These are phyloP conservation scores for Amphipyra tragopoginis DNA, from an alignment of 2,888 invertebrate species.

Conservation along the genomic window DNA sequence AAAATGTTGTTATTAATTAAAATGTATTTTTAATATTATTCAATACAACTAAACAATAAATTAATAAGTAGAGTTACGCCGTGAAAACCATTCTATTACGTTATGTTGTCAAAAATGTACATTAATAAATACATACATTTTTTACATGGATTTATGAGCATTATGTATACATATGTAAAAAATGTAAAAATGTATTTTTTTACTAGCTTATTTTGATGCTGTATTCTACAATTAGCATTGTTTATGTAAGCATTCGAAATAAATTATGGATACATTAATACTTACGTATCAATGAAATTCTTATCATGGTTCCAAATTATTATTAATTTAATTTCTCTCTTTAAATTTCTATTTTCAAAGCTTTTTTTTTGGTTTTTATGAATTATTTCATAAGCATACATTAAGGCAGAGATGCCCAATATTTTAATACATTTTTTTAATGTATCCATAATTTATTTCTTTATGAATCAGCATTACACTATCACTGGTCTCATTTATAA, in stretches of 20 bases:
- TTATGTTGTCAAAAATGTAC: neutral
- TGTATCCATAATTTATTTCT: slow-evolving; percentile 15
- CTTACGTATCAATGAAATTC: too few species aligned
- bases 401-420: neutral
- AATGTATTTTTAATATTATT: slow-evolving; percentile 42
- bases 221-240: slow-evolving; percentile 6
- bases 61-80: slow-evolving; percentile 62
- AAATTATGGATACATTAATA: slow-evolving; percentile 17
- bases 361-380: too few species aligned
- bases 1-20: slow-evolving; percentile 55
- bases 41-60: slow-evolving; percentile 49
- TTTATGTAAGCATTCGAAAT: neutral
- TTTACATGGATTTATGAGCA: neutral
- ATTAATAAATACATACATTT: neutral
- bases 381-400: too few species aligned
- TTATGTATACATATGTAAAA: neutral
- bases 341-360: too few species aligned
- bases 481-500: slow-evolving; percentile 57
- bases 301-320: too few species aligned
- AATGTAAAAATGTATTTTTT: neutral
- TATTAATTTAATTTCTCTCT: too few species aligned
- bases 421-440: neutral
- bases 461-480: slow-evolving; percentile 14
- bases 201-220: neutral
- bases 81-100: slow-evolving; percentile 30